phyloP scores from a whole-genome alignment of 2,888 invertebrate species.

The Ornithoptera alexandrae region DNA sequence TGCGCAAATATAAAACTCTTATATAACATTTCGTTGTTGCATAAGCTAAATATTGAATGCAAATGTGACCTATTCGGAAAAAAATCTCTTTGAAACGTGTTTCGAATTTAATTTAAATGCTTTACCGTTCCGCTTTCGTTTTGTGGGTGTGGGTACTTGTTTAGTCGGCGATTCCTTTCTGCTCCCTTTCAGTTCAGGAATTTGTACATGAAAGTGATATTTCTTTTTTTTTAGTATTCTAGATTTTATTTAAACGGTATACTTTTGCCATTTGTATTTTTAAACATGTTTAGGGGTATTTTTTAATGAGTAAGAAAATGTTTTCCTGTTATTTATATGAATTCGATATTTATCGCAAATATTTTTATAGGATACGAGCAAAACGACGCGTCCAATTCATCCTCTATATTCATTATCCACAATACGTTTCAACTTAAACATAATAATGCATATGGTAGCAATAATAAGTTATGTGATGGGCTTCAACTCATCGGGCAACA shows the following conservation, averaged over 20 bases:
- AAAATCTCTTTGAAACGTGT: conserved; percentile 1
- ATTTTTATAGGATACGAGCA: no score
- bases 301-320: no score
- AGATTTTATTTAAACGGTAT: not conserved
- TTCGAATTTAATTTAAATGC: conserved; percentile 18
- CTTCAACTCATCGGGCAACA: no score
- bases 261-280: not conserved
- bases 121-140: conserved; percentile 7
- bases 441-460: not conserved
- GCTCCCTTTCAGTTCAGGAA: not conserved
- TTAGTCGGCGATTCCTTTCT: conserved; percentile 2
- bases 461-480: not conserved
- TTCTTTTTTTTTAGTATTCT: not conserved
- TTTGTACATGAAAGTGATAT: not conserved
- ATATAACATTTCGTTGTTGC: not conserved
- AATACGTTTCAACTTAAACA: not conserved
- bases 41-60: conserved; percentile 6
- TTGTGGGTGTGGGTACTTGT: conserved; percentile 12
- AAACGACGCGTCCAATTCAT: no score
- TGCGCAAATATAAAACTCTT: not conserved
- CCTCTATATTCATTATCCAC: not conserved
- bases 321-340: no score
- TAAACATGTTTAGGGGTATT: not conserved
- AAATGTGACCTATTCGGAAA: conserved; percentile 10
- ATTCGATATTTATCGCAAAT: no score